Percentiles rank a stretch among this genome's conserved stretches.
phyloP scores from a whole-genome alignment of 2,888 invertebrate species.

The Eilema sororculum region DNA sequence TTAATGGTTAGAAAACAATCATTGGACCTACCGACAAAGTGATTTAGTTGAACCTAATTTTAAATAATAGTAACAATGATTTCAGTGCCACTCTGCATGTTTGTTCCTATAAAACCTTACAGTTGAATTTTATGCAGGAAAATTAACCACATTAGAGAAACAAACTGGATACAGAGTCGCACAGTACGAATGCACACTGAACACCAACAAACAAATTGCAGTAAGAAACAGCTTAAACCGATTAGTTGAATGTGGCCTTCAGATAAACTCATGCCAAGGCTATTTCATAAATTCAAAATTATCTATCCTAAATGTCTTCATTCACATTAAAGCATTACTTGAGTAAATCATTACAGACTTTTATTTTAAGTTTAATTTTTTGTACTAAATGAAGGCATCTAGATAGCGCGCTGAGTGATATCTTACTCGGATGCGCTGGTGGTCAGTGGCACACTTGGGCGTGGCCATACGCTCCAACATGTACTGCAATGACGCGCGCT shows the following conservation, averaged over 20 bases:
- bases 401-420: slow-evolving; percentile 61
- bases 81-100: slow-evolving; percentile 48
- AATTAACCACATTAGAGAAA: slow-evolving; percentile 46
- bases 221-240: slow-evolving; percentile 67
- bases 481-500: slow-evolving; percentile 90
- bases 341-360: neutral
- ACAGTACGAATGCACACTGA: slow-evolving; percentile 80
- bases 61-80: slow-evolving; percentile 37
- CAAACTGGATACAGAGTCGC: slow-evolving; percentile 62
- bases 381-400: slow-evolving; percentile 70
- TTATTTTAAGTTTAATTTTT: slow-evolving; percentile 1
- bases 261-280: slow-evolving; percentile 75
- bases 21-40: slow-evolving; percentile 49
- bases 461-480: slow-evolving; percentile 96
- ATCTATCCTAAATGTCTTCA: slow-evolving; percentile 73
- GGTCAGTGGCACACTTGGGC: slow-evolving; percentile 94
- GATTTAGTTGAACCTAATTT: slow-evolving; percentile 48
- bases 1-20: slow-evolving; percentile 65
- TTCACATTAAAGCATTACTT: slow-evolving; percentile 33
- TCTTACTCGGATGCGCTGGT: slow-evolving; percentile 97
- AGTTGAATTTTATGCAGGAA: neutral
- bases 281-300: slow-evolving; percentile 53
- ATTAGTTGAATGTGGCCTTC: slow-evolving; percentile 73
- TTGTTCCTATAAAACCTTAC: slow-evolving; percentile 37
- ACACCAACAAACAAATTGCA: slow-evolving; percentile 81